These are phyloP conservation scores for Drosophila navojoa DNA, from an alignment of 1,140 invertebrate species.

Conservation along the genomic window DNA sequence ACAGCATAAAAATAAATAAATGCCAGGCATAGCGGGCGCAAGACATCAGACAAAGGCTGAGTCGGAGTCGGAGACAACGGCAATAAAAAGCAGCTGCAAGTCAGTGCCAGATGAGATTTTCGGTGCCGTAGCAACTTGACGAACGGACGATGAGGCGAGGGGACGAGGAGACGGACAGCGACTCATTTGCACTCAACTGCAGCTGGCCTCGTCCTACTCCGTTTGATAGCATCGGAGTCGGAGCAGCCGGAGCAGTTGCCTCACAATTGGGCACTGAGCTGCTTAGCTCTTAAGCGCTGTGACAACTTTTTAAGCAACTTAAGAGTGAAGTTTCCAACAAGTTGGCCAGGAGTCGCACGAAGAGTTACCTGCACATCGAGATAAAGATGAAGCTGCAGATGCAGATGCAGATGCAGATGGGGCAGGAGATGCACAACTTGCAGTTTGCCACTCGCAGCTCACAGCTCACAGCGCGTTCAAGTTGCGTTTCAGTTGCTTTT, in stretches of 20 bases:
- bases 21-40: slow-evolving; percentile 54
- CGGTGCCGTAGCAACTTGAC: slow-evolving; percentile 45
- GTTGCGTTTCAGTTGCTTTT: slow-evolving; percentile 56
- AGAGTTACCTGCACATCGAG: slow-evolving; percentile 64
- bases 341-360: slow-evolving; percentile 33
- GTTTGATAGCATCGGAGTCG: not conserved
- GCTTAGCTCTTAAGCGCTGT: slow-evolving; percentile 74
- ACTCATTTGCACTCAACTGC: slow-evolving; percentile 80
- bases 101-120: slow-evolving; percentile 54
- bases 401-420: not conserved
- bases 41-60: slow-evolving; percentile 33
- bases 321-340: slow-evolving; percentile 63
- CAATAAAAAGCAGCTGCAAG: slow-evolving; percentile 77
- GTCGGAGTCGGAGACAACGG: slow-evolving; percentile 33
- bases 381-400: slow-evolving; percentile 9
- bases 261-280: slow-evolving; percentile 56
- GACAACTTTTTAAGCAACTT: slow-evolving; percentile 81
- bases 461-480: slow-evolving; percentile 1
- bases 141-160: slow-evolving; percentile 3
- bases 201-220: slow-evolving; percentile 42
- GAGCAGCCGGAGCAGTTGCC: slow-evolving; percentile 13
- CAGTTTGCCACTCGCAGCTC: not conserved
- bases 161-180: slow-evolving; percentile 10
- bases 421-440: not conserved
- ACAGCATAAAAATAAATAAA: slow-evolving; percentile 71